A percentile compares a stretch with the other conserved stretches of the same genome.
These are phyloP conservation scores for Coptodon bakossiorum DNA, from an alignment of 2,113 vertebrate species.

Conservation along the genomic window DNA sequence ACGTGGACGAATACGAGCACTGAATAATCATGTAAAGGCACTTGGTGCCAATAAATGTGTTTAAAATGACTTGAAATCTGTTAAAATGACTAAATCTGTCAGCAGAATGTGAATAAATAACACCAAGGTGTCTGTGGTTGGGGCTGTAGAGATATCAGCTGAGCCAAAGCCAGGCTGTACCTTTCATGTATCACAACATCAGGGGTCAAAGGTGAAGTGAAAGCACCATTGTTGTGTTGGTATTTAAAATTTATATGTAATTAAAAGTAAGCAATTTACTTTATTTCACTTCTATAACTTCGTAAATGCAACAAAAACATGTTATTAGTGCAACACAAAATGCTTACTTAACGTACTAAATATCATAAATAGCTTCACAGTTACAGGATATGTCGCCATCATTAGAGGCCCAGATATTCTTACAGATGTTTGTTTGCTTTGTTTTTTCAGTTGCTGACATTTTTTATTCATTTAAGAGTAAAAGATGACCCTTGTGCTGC, in stretches of 20 bases:
- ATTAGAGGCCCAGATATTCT: neutral
- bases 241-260: neutral
- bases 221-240: neutral
- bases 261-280: neutral
- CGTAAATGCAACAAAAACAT: neutral
- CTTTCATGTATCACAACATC: neutral
- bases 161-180: neutral
- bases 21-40: neutral
- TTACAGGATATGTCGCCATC: neutral
- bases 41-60: neutral
- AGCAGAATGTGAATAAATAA: neutral
- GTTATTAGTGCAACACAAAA: neutral
- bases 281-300: neutral
- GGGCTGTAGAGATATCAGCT: neutral
- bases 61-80: neutral
- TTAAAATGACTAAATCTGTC: neutral
- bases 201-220: neutral
- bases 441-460: neutral
- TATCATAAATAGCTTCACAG: neutral
- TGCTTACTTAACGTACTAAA: neutral
- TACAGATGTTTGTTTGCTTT: neutral
- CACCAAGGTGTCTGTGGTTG: neutral
- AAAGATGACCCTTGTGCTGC: neutral
- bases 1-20: neutral
- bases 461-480: accelerated